These are phyloP conservation scores for Zophobas atratus DNA, from an alignment of 1,140 invertebrate species.

Conservation along the genomic window DNA sequence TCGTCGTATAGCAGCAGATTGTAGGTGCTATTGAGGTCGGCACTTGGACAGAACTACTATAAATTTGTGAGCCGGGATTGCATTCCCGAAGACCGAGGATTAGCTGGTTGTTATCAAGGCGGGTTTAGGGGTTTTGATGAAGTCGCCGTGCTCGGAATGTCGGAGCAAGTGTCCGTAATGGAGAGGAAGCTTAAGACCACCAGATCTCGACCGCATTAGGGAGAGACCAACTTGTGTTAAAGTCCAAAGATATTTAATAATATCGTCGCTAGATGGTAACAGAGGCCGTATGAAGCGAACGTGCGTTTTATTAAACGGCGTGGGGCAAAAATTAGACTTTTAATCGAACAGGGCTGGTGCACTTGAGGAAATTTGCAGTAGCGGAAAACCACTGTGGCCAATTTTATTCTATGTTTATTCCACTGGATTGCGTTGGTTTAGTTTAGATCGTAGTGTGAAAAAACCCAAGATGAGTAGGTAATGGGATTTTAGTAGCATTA, in stretches of 20 bases:
- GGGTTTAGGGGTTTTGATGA: slow-evolving; percentile 61
- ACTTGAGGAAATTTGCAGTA: background rate
- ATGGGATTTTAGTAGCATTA: no score
- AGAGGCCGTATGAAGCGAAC: slow-evolving; percentile 25
- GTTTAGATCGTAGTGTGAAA: no score
- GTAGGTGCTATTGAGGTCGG: slow-evolving; percentile 55
- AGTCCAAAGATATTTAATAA: slow-evolving; percentile 50
- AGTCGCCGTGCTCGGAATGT: slow-evolving; percentile 61
- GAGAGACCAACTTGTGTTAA: slow-evolving; percentile 43
- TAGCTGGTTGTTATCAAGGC: slow-evolving; percentile 61
- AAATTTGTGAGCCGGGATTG: slow-evolving; percentile 59
- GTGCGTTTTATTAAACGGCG: slow-evolving; percentile 33
- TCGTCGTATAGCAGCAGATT: slow-evolving; percentile 49
- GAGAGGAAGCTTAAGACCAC: slow-evolving; percentile 46
- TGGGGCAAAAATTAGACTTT: slow-evolving; percentile 2
- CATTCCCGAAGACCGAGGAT: slow-evolving; percentile 58
- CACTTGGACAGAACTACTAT: slow-evolving; percentile 55
- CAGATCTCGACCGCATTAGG: slow-evolving; percentile 44
- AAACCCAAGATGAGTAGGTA: no score
- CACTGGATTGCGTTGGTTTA: no score
- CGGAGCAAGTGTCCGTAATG: slow-evolving; percentile 57
- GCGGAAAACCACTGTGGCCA: background rate
- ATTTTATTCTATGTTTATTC: no score
- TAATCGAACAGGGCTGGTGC: slow-evolving; percentile 1
- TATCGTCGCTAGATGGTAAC: slow-evolving; percentile 37